Percentiles rank a stretch among this genome's conserved stretches.
Conservation (phyloP, 2,797 vertebrate genomes). For the Ptychobarbus kaznakovi region DNA sequence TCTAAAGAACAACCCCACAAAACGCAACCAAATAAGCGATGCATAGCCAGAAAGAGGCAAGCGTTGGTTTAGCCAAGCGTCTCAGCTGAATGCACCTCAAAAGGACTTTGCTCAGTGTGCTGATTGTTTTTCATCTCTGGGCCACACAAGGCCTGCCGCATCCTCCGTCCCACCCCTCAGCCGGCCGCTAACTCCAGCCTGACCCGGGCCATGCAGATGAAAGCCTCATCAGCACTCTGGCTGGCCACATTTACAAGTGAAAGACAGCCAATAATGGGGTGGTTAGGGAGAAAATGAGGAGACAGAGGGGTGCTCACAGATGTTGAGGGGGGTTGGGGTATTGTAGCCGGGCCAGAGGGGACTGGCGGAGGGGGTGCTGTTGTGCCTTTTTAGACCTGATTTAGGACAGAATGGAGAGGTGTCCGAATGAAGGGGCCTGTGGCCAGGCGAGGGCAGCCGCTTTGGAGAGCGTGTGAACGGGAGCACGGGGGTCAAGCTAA, state of each 20-base stretch:
- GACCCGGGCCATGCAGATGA: slow-evolving; percentile 76
- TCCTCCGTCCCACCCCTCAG: slow-evolving; percentile 53
- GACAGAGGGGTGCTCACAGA: slow-evolving; percentile 81
- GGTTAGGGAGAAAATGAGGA: slow-evolving; percentile 80
- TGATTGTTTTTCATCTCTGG: slow-evolving; percentile 70
- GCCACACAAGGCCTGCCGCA: slow-evolving; percentile 65
- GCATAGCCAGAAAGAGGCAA: slow-evolving; percentile 57
- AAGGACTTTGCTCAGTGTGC: slow-evolving; percentile 77
- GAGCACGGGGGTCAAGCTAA: slow-evolving; percentile 65
- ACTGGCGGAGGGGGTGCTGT: slow-evolving; percentile 52
- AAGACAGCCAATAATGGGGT: slow-evolving; percentile 80
- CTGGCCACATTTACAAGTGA: slow-evolving; percentile 83
- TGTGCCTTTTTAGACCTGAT: slow-evolving; percentile 68
- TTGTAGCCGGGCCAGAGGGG: slow-evolving; percentile 67
- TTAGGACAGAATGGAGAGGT: slow-evolving; percentile 62
- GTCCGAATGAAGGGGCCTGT: slow-evolving; percentile 58
- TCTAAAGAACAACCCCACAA: neutral
- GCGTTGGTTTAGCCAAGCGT: slow-evolving; percentile 68
- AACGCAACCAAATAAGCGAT: neutral
- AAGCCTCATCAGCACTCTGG: slow-evolving; percentile 81
- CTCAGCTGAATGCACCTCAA: slow-evolving; percentile 80
- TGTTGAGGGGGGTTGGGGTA: slow-evolving; percentile 73
- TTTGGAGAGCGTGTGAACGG: slow-evolving; percentile 74
- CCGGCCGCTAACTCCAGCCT: slow-evolving; percentile 68
- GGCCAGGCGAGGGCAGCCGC: slow-evolving; percentile 64